Conservation (phyloP, 2,888 invertebrate species). For the Sylvicola fuscatus region DNA sequence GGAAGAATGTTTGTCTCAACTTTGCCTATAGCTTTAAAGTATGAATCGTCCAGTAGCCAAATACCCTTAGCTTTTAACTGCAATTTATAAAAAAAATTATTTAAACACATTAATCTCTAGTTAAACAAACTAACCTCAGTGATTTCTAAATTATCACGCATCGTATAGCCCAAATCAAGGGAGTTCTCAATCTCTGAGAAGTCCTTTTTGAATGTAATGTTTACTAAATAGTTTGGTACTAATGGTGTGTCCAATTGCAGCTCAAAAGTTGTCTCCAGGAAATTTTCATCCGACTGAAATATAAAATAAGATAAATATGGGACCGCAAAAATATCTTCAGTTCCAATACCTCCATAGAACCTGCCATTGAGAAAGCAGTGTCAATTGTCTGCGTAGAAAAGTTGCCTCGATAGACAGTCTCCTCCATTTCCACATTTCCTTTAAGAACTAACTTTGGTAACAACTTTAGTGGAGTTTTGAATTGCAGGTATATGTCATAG, state of each 20-base stretch:
- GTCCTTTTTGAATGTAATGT: conserved; percentile 44
- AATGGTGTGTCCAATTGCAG: conserved; percentile 40
- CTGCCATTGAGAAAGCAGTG: conserved; percentile 29
- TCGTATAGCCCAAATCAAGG: conserved; percentile 38
- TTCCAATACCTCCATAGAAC: conserved; percentile 30
- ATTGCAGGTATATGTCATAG: conserved; percentile 27
- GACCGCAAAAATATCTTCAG: not conserved
- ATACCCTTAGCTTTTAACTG: not conserved
- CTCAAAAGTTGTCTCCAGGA: conserved; percentile 37
- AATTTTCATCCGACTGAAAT: conserved; percentile 37
- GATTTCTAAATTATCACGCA: conserved; percentile 30
- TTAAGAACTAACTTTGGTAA: conserved; percentile 27
- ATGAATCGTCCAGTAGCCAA: conserved; percentile 1
- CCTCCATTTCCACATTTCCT: conserved; percentile 27
- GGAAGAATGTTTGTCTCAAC: conserved; percentile 20
- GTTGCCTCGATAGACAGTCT: conserved; percentile 29
- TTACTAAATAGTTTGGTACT: conserved; percentile 41
- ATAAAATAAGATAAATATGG: not conserved
- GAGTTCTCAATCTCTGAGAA: conserved; percentile 41
- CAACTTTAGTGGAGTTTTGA: conserved; percentile 32
- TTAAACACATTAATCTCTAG: conserved; percentile 15
- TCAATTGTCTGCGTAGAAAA: conserved; percentile 28
- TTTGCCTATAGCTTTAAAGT: conserved; percentile 25
- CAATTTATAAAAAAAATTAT: not conserved
- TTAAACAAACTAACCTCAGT: conserved; percentile 11